Conservation (phyloP, 2,888 invertebrate species). For the Germaria angustata region DNA sequence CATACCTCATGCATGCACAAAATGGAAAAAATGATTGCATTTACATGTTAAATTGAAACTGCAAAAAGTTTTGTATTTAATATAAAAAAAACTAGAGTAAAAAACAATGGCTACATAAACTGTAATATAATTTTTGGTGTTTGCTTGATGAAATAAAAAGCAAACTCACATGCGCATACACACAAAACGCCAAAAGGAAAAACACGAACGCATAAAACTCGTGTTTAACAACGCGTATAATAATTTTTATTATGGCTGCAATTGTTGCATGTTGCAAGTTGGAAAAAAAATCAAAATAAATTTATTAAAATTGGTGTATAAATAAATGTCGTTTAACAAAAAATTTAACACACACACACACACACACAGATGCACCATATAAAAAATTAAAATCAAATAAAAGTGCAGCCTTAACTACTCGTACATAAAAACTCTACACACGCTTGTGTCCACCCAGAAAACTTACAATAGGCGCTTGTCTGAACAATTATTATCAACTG, state of each 20-base stretch:
- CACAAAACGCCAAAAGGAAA: slow-evolving; percentile 2
- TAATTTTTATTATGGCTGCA: slow-evolving; percentile 65
- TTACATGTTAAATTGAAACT: slow-evolving; percentile 57
- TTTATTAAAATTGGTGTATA: slow-evolving; percentile 19
- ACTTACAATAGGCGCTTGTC: slow-evolving; percentile 45
- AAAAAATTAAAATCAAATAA: neutral
- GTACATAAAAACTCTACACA: neutral
- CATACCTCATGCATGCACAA: too few species aligned
- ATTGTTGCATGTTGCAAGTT: slow-evolving; percentile 62
- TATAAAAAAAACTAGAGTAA: neutral
- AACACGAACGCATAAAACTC: slow-evolving; percentile 48
- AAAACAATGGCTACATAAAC: neutral
- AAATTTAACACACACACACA: neutral
- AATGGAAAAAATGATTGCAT: slow-evolving; percentile 54
- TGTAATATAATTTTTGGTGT: slow-evolving; percentile 57
- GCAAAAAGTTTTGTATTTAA: slow-evolving; percentile 46
- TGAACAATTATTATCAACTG: slow-evolving; percentile 40
- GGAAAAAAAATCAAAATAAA: neutral
- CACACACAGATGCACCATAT: neutral
- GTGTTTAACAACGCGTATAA: slow-evolving; percentile 66
- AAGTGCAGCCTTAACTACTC: neutral
- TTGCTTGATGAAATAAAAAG: slow-evolving; percentile 32
- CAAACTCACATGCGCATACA: neutral
- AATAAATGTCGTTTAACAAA: slow-evolving; percentile 45
- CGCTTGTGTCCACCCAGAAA: neutral